A percentile compares a stretch with the other conserved stretches of the same genome.
Conservation (phyloP, 2,113 vertebrate species). For the Nothoprocta perdicaria region DNA sequence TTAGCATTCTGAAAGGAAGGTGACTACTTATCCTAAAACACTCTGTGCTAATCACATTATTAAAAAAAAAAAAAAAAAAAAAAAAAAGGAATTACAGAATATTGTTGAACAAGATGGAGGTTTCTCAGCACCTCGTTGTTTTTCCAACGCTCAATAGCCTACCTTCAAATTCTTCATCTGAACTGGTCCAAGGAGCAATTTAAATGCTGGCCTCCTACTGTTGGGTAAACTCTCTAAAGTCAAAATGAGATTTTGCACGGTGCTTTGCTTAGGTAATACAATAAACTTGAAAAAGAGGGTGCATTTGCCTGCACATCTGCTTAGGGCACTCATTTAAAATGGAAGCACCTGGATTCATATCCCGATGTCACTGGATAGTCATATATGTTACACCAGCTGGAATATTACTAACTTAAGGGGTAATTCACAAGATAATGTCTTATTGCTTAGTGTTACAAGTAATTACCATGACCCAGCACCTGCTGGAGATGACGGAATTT, state of each 20-base stretch:
- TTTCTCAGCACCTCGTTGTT: background rate
- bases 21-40: background rate
- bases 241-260: background rate
- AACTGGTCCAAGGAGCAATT: rapidly evolving
- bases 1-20: background rate
- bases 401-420: background rate
- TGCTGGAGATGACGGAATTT: background rate
- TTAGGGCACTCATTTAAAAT: background rate
- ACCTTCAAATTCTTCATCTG: background rate
- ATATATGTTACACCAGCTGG: rapidly evolving
- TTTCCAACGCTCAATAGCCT: background rate
- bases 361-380: background rate
- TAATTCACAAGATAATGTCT: background rate
- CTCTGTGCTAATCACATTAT: background rate
- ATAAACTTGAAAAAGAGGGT: background rate
- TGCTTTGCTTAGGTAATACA: background rate
- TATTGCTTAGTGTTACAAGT: background rate
- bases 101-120: background rate
- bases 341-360: background rate
- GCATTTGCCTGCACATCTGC: background rate
- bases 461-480: background rate
- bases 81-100: background rate
- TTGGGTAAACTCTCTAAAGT: background rate
- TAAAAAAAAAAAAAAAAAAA: no score
- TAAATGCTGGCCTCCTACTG: background rate